Percentiles rank a stretch among this genome's conserved stretches.
These are phyloP conservation scores for Premnoplex brunnescens DNA, from an alignment of 2,797 vertebrate species.

Conservation along the genomic window DNA sequence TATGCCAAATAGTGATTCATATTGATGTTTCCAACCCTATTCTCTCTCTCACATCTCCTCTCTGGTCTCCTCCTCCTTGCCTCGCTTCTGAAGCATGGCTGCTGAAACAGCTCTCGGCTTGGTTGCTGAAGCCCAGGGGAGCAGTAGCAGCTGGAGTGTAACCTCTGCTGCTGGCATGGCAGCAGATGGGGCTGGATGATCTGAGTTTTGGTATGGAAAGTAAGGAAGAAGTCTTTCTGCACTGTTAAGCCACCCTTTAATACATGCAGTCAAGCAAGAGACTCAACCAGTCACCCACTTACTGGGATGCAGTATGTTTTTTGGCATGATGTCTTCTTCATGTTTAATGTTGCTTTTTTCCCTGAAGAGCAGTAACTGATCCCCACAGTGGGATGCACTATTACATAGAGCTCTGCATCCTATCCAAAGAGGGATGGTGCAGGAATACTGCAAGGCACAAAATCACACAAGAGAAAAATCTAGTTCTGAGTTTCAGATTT, in stretches of 20 bases:
- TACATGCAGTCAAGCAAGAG: background rate
- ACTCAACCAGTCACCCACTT: background rate
- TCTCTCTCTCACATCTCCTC: background rate
- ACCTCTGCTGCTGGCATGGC: background rate
- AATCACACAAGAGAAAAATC: background rate
- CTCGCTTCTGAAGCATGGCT: background rate
- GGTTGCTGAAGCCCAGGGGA: background rate
- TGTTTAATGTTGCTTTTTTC: background rate
- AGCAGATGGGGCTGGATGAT: background rate
- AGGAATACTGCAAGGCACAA: background rate
- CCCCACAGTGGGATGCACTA: background rate
- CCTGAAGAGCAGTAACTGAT: background rate
- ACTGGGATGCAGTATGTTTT: background rate
- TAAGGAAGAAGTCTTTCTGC: background rate
- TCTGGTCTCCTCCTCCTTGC: background rate
- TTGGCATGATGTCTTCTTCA: background rate
- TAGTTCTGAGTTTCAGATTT: background rate
- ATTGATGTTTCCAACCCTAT: background rate
- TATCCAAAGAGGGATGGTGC: background rate
- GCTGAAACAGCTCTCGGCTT: background rate
- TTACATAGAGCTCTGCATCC: background rate
- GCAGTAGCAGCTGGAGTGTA: background rate
- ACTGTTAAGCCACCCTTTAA: background rate
- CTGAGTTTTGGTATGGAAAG: background rate
- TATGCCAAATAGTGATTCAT: fast-evolving